Conservation (phyloP, 2,888 invertebrate genomes). For the Urechis unicinctus region DNA sequence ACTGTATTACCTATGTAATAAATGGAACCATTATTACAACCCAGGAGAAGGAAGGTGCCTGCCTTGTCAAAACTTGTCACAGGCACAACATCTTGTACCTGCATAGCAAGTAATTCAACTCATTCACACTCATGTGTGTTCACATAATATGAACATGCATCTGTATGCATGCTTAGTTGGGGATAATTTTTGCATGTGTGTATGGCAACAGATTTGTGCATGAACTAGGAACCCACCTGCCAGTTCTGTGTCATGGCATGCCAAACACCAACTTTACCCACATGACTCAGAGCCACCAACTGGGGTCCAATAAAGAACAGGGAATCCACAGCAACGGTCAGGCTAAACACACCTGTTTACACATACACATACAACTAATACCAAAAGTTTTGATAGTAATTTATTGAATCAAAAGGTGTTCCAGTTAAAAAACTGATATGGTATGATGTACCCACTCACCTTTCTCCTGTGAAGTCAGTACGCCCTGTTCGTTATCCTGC, state of each 20-base stretch:
- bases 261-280: constrained; percentile 97
- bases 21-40: constrained; percentile 92
- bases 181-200: not conserved
- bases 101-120: no score
- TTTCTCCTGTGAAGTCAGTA: constrained; percentile 61
- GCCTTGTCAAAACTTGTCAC: constrained; percentile 95
- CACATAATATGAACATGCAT: no score
- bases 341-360: constrained; percentile 83
- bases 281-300: constrained; percentile 86
- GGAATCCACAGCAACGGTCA: constrained; percentile 83
- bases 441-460: no score
- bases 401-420: not conserved
- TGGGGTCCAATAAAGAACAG: constrained; percentile 97
- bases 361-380: no score
- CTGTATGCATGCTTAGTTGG: no score
- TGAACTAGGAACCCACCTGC: constrained; percentile 58
- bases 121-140: no score
- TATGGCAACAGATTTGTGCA: not conserved
- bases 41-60: constrained; percentile 87
- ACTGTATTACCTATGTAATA: constrained; percentile 93
- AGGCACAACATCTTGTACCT: constrained; percentile 87
- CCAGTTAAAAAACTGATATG: not conserved
- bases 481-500: constrained; percentile 62
- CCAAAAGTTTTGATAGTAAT: no score
- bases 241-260: constrained; percentile 98